These are phyloP conservation scores for Miniopterus natalensis DNA, from an alignment of 2,113 vertebrate genomes.

Conservation along the genomic window DNA sequence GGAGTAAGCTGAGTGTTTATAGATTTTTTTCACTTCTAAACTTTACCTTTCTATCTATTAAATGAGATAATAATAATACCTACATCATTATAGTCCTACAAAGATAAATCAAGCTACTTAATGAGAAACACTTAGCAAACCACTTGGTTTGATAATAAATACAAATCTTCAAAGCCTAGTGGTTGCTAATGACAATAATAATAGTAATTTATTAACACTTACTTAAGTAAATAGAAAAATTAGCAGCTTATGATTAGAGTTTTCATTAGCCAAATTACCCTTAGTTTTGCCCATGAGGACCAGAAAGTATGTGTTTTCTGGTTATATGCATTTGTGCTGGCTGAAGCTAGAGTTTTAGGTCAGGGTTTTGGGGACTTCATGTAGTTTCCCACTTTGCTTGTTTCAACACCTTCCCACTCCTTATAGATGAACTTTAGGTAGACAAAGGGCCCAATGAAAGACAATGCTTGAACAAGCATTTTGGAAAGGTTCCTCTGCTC, in stretches of 20 bases:
- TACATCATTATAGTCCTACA: not conserved
- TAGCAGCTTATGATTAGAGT: not conserved
- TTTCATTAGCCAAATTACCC: not conserved
- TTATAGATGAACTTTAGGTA: not conserved
- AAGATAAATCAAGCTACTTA: not conserved
- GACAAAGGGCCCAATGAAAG: not conserved
- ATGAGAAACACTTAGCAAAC: not conserved
- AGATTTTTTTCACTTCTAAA: not conserved
- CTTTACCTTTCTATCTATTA: not conserved
- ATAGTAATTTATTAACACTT: constrained; percentile 26
- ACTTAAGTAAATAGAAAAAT: constrained; percentile 50
- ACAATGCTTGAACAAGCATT: not conserved
- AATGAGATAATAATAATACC: not conserved
- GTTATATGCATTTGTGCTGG: not conserved
- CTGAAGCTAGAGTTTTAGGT: not conserved
- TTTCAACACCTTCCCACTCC: not conserved
- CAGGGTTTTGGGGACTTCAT: not conserved
- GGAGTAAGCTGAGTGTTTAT: not conserved
- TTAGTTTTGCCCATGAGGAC: not conserved
- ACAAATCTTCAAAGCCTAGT: not conserved
- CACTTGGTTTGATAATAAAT: not conserved
- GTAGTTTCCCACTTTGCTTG: not conserved
- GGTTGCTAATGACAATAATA: not conserved
- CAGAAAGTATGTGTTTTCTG: not conserved
- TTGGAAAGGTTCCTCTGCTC: not conserved